phyloP scores from a whole-genome alignment of 2,113 vertebrate genomes.

The Turnix velox region DNA sequence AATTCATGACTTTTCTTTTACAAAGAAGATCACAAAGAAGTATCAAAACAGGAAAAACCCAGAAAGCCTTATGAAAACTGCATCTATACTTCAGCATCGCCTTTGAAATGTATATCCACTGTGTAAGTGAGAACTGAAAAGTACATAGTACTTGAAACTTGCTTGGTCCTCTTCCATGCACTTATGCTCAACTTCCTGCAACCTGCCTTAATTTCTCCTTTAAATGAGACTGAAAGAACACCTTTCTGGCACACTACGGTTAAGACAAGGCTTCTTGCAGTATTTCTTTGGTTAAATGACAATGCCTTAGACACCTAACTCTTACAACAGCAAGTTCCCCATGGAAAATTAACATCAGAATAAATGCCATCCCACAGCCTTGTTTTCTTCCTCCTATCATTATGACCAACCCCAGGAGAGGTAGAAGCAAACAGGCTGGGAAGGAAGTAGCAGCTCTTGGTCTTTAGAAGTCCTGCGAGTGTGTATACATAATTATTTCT shows the following conservation, averaged over 20 bases:
- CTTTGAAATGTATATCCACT: neutral
- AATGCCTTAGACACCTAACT: neutral
- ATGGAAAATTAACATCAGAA: neutral
- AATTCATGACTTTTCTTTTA: neutral
- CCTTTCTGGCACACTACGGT: neutral
- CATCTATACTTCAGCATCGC: neutral
- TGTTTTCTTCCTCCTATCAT: neutral
- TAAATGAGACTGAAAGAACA: neutral
- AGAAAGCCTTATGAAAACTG: neutral
- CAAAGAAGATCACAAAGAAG: slow-evolving; percentile 23
- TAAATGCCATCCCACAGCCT: neutral
- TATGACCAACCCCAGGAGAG: neutral
- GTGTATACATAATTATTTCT: neutral
- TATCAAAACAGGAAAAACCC: slow-evolving; percentile 9
- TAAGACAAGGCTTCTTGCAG: neutral
- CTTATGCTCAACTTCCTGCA: neutral
- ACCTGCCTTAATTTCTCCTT: neutral
- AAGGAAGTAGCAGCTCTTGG: neutral
- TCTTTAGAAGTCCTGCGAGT: neutral
- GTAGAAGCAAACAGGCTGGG: neutral
- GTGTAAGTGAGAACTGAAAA: neutral
- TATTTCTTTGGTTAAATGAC: slow-evolving; percentile 42
- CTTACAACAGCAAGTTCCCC: neutral
- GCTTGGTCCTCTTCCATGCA: neutral
- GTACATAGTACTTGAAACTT: neutral